A percentile compares a stretch with the other conserved stretches of the same genome.
phyloP scores from a whole-genome alignment of 2,113 vertebrate species.

The Physeter macrocephalus region DNA sequence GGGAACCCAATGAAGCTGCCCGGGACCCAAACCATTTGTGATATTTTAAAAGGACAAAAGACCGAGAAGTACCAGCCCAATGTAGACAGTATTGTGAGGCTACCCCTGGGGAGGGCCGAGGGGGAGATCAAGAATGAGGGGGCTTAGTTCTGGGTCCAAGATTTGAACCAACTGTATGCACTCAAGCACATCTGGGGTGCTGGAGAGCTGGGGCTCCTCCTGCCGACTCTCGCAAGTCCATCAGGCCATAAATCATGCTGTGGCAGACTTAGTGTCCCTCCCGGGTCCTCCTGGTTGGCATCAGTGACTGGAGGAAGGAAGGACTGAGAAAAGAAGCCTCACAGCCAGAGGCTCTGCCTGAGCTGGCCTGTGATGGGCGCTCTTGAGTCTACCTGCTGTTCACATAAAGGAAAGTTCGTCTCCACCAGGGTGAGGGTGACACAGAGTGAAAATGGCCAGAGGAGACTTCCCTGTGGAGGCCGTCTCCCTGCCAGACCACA shows the following conservation, averaged over 20 bases:
- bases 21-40: not conserved
- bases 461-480: not conserved
- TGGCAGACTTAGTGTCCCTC: not conserved
- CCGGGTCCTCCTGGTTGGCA: not conserved
- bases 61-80: not conserved
- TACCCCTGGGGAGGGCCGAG: not conserved
- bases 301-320: not conserved
- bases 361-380: not conserved
- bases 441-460: not conserved
- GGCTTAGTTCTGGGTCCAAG: not conserved
- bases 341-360: rapidly evolving
- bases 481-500: not conserved
- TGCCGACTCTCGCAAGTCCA: not conserved
- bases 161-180: not conserved
- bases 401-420: rapidly evolving
- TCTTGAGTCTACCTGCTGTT: not conserved
- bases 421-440: not conserved
- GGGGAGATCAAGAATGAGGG: not conserved
- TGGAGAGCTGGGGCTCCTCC: not conserved
- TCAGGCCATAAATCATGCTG: rapidly evolving
- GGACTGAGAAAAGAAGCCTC: not conserved
- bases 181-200: not conserved
- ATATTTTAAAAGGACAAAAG: not conserved
- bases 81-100: rapidly evolving
- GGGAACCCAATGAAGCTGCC: not conserved